Evolutionary conservation across 2,888 invertebrate species (phyloP), one percentile per base, ranked within the genome.

Genomic region (Cephalotes varians): DNA sequence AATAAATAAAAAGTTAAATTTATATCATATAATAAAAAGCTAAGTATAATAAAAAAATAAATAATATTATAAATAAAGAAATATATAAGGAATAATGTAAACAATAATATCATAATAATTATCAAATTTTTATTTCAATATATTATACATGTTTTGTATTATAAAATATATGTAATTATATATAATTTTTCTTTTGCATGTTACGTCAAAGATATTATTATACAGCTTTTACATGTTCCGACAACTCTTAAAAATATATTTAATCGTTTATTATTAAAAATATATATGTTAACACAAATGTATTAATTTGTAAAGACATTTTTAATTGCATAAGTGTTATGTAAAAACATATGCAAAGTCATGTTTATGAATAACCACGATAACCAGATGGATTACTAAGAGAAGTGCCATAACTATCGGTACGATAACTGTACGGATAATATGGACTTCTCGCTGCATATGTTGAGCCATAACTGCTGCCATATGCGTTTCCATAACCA

Each of bases 401-500:
- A 6, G 87, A 87, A 28, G 51, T 82, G 10, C 84, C 88, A 12
- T 89, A 89, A 49, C 31, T 82, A 21, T n/a, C 85, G 15, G 58
- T 62, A 3, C 86, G 85, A 56, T 86, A 85, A 56, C 31, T 31
- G n/a, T 85, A 86, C 0, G 90, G 86, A 64, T 85, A 77, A 40
- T 90, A 90, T 25, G 73, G 83, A n/a, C 54, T 82, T 9, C 85
- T 84, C 2, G 76, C 21, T 31, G 77, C 83, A 21, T 90, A 90
- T 28, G 85, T 25, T 6, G 87, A 84, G 12, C 88, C 90, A 62
- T 88, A 89, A n/a, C n/a, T 60, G 86, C n/a, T 81, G 3, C 40
- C 40, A 88, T 96, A 96, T 4, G 96, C 96, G 2, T 49, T 62
- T 4, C 95, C 95, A 73, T 94, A 92, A 2, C 94, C 95, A 31